Evolutionary conservation across 2,888 invertebrate species (phyloP).

Genomic region (Alloplasta piceator): DNA sequence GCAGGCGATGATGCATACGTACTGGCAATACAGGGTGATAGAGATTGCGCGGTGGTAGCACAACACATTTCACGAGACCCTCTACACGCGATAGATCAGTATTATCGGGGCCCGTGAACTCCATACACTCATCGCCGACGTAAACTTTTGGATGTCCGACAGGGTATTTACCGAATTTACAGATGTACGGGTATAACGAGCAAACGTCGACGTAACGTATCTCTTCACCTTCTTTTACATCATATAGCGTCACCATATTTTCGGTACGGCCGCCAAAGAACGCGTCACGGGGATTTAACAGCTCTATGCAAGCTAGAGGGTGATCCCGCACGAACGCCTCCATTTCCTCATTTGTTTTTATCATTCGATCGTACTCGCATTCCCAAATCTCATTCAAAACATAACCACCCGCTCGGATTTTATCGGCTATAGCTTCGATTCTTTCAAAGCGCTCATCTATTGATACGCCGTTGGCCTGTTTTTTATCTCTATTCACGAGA

Average conservation of each 20-base stretch:
- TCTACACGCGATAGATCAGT: constrained; percentile 61
- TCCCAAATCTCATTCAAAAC: neutral
- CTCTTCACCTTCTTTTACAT: constrained; percentile 30
- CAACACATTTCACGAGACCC: constrained; percentile 68
- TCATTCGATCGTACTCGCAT: neutral
- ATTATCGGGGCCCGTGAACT: constrained; percentile 42
- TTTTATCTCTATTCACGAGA: neutral
- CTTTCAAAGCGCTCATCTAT: constrained; percentile 16
- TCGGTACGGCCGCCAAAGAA: constrained; percentile 72
- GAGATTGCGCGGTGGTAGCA: constrained; percentile 69
- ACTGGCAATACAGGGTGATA: constrained; percentile 76
- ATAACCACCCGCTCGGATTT: neutral
- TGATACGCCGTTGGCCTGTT: neutral
- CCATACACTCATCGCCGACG: constrained; percentile 62
- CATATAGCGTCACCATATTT: constrained; percentile 60
- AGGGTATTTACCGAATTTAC: constrained; percentile 72
- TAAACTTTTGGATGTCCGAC: constrained; percentile 71
- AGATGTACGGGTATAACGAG: constrained; percentile 72
- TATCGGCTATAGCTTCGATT: constrained; percentile 9
- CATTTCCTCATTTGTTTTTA: neutral
- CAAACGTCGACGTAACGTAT: constrained; percentile 65
- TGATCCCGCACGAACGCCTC: constrained; percentile 1
- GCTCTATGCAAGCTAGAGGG: neutral
- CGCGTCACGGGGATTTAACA: constrained; percentile 60
- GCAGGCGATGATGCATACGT: constrained; percentile 45